phyloP scores from a whole-genome alignment of 2,888 invertebrate genomes.

The Fabriciana adippe region DNA sequence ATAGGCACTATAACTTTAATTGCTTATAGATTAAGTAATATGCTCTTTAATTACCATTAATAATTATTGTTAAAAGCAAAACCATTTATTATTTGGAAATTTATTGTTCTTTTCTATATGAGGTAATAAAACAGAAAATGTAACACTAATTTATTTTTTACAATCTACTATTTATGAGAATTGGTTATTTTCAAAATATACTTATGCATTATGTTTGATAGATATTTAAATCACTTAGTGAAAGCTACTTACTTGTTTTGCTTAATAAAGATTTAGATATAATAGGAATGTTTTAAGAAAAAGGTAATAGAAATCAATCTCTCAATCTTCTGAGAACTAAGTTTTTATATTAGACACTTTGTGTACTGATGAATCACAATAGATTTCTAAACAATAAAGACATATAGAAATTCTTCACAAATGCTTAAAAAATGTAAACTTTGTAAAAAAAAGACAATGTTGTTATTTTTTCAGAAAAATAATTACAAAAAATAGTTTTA shows the following conservation, averaged over 20 bases:
- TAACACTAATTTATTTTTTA: neutral
- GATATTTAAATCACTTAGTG: slow-evolving; percentile 9
- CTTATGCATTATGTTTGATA: neutral
- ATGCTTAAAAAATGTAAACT: slow-evolving; percentile 11
- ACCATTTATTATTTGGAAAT: neutral
- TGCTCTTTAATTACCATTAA: neutral
- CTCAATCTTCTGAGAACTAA: neutral
- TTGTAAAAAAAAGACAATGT: slow-evolving; percentile 10
- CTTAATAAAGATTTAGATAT: slow-evolving; percentile 2
- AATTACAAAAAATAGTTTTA: slow-evolving; percentile 2
- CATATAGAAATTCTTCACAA: slow-evolving; percentile 31
- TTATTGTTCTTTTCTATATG: neutral
- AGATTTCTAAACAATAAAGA: slow-evolving; percentile 42
- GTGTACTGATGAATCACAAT: slow-evolving; percentile 41
- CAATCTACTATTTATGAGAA: neutral
- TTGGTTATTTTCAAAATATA: neutral
- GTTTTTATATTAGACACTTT: slow-evolving; percentile 30
- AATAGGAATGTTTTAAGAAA: slow-evolving; percentile 2
- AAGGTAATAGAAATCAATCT: slow-evolving; percentile 2
- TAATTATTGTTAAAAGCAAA: neutral
- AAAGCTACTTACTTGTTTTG: slow-evolving; percentile 19
- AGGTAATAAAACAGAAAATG: too few relatives aligned
- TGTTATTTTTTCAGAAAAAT: slow-evolving; percentile 10
- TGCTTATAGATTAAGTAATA: neutral
- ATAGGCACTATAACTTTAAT: neutral